These are phyloP conservation scores for Mythimna albipuncta DNA, from an alignment of 2,888 invertebrate species.

Conservation along the genomic window DNA sequence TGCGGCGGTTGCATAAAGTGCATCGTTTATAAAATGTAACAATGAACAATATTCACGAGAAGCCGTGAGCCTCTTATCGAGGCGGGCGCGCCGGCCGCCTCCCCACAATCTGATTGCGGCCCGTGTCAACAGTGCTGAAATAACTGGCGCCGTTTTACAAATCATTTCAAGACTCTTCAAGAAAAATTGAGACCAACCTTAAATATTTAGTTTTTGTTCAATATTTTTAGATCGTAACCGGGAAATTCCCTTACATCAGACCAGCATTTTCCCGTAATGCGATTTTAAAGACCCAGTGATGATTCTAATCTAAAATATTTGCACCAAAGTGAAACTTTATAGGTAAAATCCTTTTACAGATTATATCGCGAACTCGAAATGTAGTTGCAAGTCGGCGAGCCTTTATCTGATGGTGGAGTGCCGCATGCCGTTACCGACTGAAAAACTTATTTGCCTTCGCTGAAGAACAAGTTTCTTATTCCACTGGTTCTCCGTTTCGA, in stretches of 20 bases:
- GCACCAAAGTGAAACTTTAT: slow-evolving; percentile 13
- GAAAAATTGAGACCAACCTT: slow-evolving; percentile 39
- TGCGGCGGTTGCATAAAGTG: slow-evolving; percentile 58
- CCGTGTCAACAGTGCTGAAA: slow-evolving; percentile 62
- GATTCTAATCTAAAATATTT: slow-evolving; percentile 33
- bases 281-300: slow-evolving; percentile 34
- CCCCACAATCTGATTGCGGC: slow-evolving; percentile 76
- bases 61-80: slow-evolving; percentile 72
- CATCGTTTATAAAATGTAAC: slow-evolving; percentile 67
- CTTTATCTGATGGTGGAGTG: slow-evolving; percentile 75
- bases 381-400: slow-evolving; percentile 69
- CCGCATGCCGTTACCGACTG: slow-evolving; percentile 64
- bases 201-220: slow-evolving; percentile 29
- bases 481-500: slow-evolving; percentile 47
- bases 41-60: slow-evolving; percentile 72
- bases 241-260: slow-evolving; percentile 5
- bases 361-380: slow-evolving; percentile 56
- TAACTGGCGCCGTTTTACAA: slow-evolving; percentile 63
- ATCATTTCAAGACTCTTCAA: slow-evolving; percentile 57
- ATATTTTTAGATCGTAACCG: slow-evolving; percentile 9
- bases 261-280: slow-evolving; percentile 25
- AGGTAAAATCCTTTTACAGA: slow-evolving; percentile 33
- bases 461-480: slow-evolving; percentile 66
- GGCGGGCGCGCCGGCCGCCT: slow-evolving; percentile 62
- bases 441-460: slow-evolving; percentile 73